Evolutionary conservation across 2,113 vertebrate species (phyloP).

Genomic region (Ictalurus punctatus): DNA sequence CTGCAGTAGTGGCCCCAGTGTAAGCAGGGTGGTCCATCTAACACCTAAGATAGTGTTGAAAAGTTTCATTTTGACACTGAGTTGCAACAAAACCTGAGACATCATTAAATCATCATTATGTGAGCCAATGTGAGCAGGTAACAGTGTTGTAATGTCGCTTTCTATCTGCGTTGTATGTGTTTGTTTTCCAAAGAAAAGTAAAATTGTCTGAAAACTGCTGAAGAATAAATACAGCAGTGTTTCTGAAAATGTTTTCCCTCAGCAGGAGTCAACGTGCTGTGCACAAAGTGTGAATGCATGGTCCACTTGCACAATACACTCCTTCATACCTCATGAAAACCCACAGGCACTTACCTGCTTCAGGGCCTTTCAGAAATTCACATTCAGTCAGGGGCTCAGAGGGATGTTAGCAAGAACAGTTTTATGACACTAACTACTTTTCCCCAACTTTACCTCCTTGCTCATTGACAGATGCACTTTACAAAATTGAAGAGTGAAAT

Average conservation of each 20-base stretch:
- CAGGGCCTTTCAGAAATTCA: slow-evolving; percentile 1
- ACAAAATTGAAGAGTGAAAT: neutral
- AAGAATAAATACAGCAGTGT: neutral
- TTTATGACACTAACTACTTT: neutral
- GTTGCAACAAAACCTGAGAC: neutral
- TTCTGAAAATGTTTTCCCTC: neutral
- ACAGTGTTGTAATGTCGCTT: neutral
- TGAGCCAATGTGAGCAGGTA: neutral
- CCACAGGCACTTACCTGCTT: neutral
- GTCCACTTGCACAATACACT: neutral
- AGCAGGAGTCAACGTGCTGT: neutral
- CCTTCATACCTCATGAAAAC: neutral
- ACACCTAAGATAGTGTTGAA: neutral
- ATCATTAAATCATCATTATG: neutral
- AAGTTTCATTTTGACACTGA: neutral
- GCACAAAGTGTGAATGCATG: neutral
- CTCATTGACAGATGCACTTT: neutral
- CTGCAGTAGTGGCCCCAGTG: no score
- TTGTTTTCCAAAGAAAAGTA: neutral
- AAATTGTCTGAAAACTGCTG: neutral
- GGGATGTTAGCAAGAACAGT: neutral
- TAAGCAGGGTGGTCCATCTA: neutral
- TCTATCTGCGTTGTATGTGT: neutral
- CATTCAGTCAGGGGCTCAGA: neutral
- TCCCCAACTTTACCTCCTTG: neutral